A percentile compares a stretch with the other conserved stretches of the same genome.
Conservation (phyloP, 1,140 invertebrate genomes). For the Diploscapter pachys region DNA sequence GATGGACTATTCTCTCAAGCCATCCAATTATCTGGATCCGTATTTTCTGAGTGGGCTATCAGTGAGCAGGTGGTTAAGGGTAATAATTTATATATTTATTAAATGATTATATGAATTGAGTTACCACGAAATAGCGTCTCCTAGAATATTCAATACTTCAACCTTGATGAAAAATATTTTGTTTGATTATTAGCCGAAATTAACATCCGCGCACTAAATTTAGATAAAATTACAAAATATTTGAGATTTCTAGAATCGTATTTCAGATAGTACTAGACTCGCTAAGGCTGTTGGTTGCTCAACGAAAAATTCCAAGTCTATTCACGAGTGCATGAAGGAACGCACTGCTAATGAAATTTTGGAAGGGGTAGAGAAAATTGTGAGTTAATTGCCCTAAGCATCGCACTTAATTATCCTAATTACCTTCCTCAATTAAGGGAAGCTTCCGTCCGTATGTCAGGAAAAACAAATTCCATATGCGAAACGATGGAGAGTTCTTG, state of each 20-base stretch:
- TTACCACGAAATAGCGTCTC: not conserved
- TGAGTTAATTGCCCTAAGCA: not conserved
- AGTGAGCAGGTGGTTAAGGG: constrained; percentile 10
- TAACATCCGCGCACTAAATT: no score
- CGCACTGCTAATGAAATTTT: constrained; percentile 17
- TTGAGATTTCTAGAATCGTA: no score
- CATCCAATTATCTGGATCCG: constrained; percentile 29
- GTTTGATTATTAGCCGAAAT: no score
- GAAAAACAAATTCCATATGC: constrained; percentile 19
- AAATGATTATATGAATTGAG: not conserved
- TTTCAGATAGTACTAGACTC: constrained; percentile 3
- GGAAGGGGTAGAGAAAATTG: constrained; percentile 20
- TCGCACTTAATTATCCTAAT: not conserved
- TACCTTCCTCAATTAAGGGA: constrained; percentile 4
- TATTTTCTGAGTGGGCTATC: constrained; percentile 18
- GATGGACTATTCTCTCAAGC: constrained; percentile 28
- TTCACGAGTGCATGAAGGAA: constrained; percentile 15
- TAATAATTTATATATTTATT: no score
- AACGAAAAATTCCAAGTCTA: constrained; percentile 11
- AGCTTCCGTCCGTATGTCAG: not conserved
- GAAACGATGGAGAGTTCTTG: not conserved
- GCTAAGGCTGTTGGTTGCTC: constrained; percentile 14
- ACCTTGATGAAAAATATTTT: no score
- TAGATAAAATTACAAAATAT: no score
- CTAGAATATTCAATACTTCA: not conserved